Base-by-base conservation (phyloP, 2,113 vertebrate species). In the Dipodomys spectabilis region DNA sequence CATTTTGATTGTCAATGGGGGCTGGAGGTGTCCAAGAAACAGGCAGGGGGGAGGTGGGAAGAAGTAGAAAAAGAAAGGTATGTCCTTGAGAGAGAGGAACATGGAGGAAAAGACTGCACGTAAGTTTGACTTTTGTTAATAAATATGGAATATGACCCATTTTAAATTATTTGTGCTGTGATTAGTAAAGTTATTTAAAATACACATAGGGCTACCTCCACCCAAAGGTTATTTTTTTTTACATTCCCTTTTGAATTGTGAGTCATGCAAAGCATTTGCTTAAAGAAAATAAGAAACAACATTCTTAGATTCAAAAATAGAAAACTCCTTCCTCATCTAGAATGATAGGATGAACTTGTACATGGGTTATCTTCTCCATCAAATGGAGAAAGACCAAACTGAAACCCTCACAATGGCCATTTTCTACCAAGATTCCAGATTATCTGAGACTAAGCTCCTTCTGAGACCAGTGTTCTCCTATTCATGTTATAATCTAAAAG, bases 61-160 rank as follows among this genome's bases (percentile, higher is more conserved):
- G 6, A 78, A n/a, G 27, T 73, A 93, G 73, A 35, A 93, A 94
- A 95, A 57, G 53, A 62, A 95, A 96, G 94, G 75, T 88, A 39
- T 97, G 97, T 72, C 97, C 97, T 98, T 98, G 97, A 97, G 94
- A 96, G 92, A 97, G 96, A 95, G 89, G 74, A 92, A 77, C 65
- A n/a, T 73, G 81, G 96, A 96, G 95, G 93, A 87, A 95, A 90
- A 95, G 88, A 75, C 93, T 94, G 78, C 87, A 93, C n/a, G 95
- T 85, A 74, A 90, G n/a, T 88, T 30, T 94, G 97, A 98, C 95
- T 98, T 98, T 96, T 93, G 93, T 53, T 96, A 68, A 94, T 92
- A 97, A 97, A 90, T 86, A 83, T 90, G 86, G 0, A 96, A 73
- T 64, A 89, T 91, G 69, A 87, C 32, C 74, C 95, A 96, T 96